phyloP scores from a whole-genome alignment of 2,113 vertebrate species.

The Dicrurus megarhynchus region DNA sequence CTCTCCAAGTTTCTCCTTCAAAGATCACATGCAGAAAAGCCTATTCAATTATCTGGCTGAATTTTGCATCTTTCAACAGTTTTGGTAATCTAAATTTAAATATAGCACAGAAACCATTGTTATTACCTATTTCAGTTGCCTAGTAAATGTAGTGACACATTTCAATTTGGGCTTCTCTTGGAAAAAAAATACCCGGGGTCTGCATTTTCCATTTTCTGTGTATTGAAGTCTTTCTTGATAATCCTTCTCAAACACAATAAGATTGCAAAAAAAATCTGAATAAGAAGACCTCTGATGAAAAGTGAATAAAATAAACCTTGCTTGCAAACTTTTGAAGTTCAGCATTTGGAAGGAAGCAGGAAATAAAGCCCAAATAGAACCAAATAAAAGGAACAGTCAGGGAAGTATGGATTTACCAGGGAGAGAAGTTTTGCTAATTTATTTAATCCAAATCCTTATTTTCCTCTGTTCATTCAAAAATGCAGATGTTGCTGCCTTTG shows the following conservation, averaged over 20 bases:
- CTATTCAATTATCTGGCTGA: not conserved
- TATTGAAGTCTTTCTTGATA: not conserved
- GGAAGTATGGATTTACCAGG: not conserved
- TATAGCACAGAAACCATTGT: not conserved
- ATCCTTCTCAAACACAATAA: not conserved
- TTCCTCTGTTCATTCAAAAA: not conserved
- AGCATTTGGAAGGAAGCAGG: accelerated
- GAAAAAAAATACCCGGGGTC: not conserved
- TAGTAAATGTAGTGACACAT: not conserved
- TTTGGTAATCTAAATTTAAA: not conserved
- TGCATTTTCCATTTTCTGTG: not conserved
- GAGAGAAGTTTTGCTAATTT: not conserved
- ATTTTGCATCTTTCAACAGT: not conserved
- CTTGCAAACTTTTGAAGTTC: not conserved
- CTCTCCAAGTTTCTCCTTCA: not conserved
- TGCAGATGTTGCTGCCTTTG: not conserved
- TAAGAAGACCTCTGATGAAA: not conserved
- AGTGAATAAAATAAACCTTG: not conserved
- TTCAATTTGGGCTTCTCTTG: not conserved
- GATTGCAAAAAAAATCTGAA: not conserved
- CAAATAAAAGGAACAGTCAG: not conserved
- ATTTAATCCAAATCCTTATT: not conserved
- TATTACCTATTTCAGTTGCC: not conserved
- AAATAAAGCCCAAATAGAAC: not conserved
- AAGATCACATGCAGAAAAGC: not conserved